These are phyloP conservation scores for Sipha flava DNA, from an alignment of 1,140 invertebrate species.

Conservation along the genomic window DNA sequence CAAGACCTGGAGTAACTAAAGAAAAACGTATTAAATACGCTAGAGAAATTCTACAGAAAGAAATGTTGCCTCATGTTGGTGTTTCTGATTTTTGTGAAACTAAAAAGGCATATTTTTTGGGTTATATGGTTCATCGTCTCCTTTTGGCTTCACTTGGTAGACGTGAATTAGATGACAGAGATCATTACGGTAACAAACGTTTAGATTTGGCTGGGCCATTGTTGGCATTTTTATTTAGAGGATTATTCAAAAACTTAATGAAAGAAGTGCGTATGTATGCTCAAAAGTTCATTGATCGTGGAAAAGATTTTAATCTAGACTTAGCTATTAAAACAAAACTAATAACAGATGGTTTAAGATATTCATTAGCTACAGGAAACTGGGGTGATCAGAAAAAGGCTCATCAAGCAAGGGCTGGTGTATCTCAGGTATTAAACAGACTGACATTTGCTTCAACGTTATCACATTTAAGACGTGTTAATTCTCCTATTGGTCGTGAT, in stretches of 20 bases:
- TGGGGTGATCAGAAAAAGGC: slow-evolving; percentile 99
- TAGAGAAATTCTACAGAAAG: slow-evolving; percentile 96
- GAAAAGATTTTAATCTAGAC: slow-evolving; percentile 96
- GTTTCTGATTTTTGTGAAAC: slow-evolving; percentile 99
- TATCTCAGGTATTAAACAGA: slow-evolving; percentile 88
- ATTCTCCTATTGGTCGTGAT: slow-evolving; percentile 96
- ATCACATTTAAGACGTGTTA: slow-evolving; percentile 92
- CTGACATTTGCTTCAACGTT: slow-evolving; percentile 96
- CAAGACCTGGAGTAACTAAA: slow-evolving; percentile 92
- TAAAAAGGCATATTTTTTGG: slow-evolving; percentile 96
- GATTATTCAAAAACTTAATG: slow-evolving; percentile 84
- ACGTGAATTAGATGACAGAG: slow-evolving; percentile 92
- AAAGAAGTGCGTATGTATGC: slow-evolving; percentile 96
- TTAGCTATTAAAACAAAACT: slow-evolving; percentile 95
- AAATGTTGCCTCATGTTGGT: slow-evolving; percentile 98
- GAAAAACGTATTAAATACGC: slow-evolving; percentile 99
- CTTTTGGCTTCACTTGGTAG: slow-evolving; percentile 88
- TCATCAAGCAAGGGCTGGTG: slow-evolving; percentile 90
- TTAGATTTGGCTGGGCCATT: slow-evolving; percentile 94
- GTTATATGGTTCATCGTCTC: slow-evolving; percentile 57
- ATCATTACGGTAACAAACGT: slow-evolving; percentile 99
- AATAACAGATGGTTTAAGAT: slow-evolving; percentile 95
- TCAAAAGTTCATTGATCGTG: slow-evolving; percentile 96
- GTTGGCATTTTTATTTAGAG: slow-evolving; percentile 89
- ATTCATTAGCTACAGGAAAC: slow-evolving; percentile 96